Base-by-base conservation (phyloP, 1,140 invertebrate species). In the Odontomachus brunneus region DNA sequence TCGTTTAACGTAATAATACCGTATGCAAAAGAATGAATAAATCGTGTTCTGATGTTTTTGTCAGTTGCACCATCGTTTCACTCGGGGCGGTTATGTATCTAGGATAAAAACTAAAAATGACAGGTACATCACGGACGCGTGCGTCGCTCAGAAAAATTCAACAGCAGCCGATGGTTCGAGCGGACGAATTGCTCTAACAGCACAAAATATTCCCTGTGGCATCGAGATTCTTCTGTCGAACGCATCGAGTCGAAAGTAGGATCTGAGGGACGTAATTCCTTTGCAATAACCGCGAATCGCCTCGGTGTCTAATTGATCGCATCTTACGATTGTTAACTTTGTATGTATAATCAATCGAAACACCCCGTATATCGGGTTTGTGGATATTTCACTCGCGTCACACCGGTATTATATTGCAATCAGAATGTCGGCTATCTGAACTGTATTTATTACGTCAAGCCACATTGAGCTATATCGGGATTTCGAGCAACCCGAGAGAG, bases 401-500 rank as follows among this genome's bases (percentile, higher is more conserved):
- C 44, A 24, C 33, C 26, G 26, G 24, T 9, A 11, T 22, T 71
- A 12, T 71, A 12, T 71, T 7, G 11, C 53, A 57, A 14, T 26
- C 53, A 55, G 48, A 69, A 69, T 55, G 38, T n/a, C 24, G n/a
- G 22, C 19, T 24, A 7, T 66, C 48, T 38, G 26, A 15, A n/a
- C 63, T 66, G n/a, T 29, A 38, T 80, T 69, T 69, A 69, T 55
- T 29, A 48, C 19, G 15, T 48, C 33, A 9, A 53, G 33, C n/a
- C 51, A 59, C 38, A 22, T 66, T 66, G 44, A 69, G 24, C 1
- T 57, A 29, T 69, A 57, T 71, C 38, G 57, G 51, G 22, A 69
- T 82, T 74, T 49, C 55, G n/a, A 82, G 57, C 62, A 62, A 63
- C 24, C n/a, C n/a, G n/a, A n/a, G n/a, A n/a, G n/a, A n/a, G n/a